These are phyloP conservation scores for Eilema sororculum DNA, from an alignment of 2,888 invertebrate genomes.

Conservation along the genomic window DNA sequence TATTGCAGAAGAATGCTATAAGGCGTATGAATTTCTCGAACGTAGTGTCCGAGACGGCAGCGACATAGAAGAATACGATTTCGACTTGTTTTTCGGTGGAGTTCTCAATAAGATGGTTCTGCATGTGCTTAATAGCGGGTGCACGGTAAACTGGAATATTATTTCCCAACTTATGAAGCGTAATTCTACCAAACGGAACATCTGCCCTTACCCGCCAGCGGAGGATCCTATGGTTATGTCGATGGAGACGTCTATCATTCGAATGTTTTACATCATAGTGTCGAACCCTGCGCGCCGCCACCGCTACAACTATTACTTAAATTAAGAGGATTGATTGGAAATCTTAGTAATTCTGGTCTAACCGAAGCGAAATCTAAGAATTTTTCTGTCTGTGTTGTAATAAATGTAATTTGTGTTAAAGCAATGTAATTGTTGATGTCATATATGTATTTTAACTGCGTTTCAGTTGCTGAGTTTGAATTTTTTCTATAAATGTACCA, in stretches of 20 bases:
- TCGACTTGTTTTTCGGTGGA: constrained; percentile 13
- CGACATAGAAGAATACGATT: background rate
- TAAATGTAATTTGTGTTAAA: background rate
- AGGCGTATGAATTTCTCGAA: constrained; percentile 9
- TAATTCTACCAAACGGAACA: constrained; percentile 2
- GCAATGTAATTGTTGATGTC: background rate
- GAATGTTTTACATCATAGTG: constrained; percentile 13
- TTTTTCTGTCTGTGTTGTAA: constrained; percentile 6
- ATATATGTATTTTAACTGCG: background rate
- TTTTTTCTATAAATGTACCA: no score
- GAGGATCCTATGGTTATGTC: background rate
- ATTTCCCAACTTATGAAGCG: background rate
- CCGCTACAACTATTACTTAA: background rate
- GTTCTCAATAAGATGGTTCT: constrained; percentile 6
- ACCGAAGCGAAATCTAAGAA: background rate
- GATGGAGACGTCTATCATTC: constrained; percentile 5
- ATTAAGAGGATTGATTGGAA: constrained; percentile 1
- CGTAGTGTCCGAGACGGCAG: background rate
- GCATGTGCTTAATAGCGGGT: background rate
- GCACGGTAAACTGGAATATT: background rate
- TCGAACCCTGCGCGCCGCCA: background rate
- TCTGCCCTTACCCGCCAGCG: background rate
- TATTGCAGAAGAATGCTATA: background rate
- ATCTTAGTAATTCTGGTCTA: background rate
- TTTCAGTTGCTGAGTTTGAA: background rate